Base-by-base conservation (phyloP, 2,888 invertebrate species). In the Idaea aversata region DNA sequence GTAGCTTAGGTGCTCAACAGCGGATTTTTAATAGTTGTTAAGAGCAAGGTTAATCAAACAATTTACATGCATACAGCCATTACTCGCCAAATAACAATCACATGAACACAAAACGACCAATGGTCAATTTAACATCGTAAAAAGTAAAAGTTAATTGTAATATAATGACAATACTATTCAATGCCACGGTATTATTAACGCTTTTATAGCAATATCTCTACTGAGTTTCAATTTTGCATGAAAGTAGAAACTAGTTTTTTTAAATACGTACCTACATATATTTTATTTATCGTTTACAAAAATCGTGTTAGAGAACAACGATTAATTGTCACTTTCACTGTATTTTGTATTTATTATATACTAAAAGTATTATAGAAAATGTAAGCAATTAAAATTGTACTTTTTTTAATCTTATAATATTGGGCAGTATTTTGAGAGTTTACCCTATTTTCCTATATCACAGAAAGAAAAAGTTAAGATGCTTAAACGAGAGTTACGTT, bases 121-220 rank as follows among this genome's bases (percentile, higher is more conserved):
- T 16, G 62, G 58, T 61, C 62, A 59, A 63, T 62, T 61, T 58
- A 35, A 13, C 64, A 65, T 66, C 73, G 66, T 74, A 75, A 79
- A 81, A 82, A 83, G 81, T 77, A 80, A 82, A 80, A 83, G 82
- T 77, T 67, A 66, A 75, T 34, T 67, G 70, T 78, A 76, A 74
- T 78, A 76, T 76, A 79, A 80, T 76, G 66, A 80, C 75, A 74
- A 70, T 69, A 74, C 73, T 74, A 72, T 71, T 70, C 70, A 74
- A 70, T 71, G 75, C 69, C 70, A 75, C 74, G 76, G 71, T 66
- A 65, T 67, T 72, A 72, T 62, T 64, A 60, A 70, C 65, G 73
- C 67, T 60, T 65, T 63, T 72, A 61, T 61, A 67, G 64, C 59
- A 59, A 59, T 59, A 59, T 59, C 59, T 62, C 16, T 25, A 25